Evolutionary conservation across 2,888 invertebrate species (phyloP), one percentile per base, ranked within the genome.

Genomic region (Thera britannica): DNA sequence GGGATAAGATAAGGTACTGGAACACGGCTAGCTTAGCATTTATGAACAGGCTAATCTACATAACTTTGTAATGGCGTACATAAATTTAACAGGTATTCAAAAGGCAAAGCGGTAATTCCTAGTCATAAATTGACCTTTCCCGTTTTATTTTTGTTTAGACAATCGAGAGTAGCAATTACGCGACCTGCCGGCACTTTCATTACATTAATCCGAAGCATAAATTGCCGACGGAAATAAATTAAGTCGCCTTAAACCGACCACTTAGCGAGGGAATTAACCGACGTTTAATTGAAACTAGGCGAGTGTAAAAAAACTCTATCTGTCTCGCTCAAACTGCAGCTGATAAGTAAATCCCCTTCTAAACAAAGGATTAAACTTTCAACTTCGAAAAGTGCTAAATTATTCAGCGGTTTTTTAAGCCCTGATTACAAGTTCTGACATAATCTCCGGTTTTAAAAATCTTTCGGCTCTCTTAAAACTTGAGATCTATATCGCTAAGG

Each of bases 231-330:
- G 83, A 88, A 84, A 91, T 91, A 90, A 92, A 90, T 90, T 90
- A 86, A 90, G 86, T 85, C 83, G 82, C 84, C 85, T 90, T 87
- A 87, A 89, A 88, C 88, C 89, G 79, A 87, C 84, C 88, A 90
- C 89, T 92, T 91, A 90, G 86, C 88, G 74, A 79, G 74, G 81
- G 87, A 89, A 91, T 92, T 90, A 92, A 90, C 88, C 82, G 84
- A 83, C 82, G 83, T 77, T 88, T 91, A 92, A 93, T 93, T 93
- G 92, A 92, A 92, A 93, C 89, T 90, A 87, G 88, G 85, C 82
- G 84, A 83, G 81, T 80, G 78, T 81, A 83, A 88, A 90, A 89
- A 88, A 80, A 46, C 77, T 56, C 77, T 61, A 62, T 71, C 76
- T 48, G 36, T 54, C 65, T 65, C 62, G 49, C 52, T 57, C 74